phyloP scores from a whole-genome alignment of 2,113 vertebrate species.

The Psammodynastes pulverulentus region DNA sequence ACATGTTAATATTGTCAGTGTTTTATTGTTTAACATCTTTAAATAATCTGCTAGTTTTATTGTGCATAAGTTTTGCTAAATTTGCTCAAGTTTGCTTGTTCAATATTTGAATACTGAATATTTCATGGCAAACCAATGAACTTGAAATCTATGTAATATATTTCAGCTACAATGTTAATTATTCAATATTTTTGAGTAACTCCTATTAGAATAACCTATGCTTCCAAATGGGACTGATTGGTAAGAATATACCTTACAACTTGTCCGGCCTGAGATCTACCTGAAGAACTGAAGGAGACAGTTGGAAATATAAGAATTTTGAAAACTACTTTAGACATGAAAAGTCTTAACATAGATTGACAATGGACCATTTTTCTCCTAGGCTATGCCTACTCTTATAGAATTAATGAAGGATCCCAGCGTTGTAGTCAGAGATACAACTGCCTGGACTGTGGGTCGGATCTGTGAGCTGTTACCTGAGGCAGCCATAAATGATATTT shows the following conservation, averaged over 20 bases:
- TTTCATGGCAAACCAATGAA: neutral
- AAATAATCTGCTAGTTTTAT: neutral
- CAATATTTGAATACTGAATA: neutral
- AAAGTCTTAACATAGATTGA: rapidly evolving
- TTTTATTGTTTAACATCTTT: neutral
- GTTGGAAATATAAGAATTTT: neutral
- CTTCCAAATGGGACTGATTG: neutral
- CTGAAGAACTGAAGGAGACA: neutral
- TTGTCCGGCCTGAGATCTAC: neutral
- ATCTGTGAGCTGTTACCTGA: constrained; percentile 97
- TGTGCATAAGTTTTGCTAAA: neutral
- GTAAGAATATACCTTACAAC: neutral
- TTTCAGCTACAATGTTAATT: neutral
- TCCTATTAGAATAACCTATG: too few relatives aligned
- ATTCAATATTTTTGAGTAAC: neutral
- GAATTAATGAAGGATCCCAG: constrained; percentile 98
- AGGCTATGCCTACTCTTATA: constrained; percentile 96
- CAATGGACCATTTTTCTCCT: rapidly evolving
- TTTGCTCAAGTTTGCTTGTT: neutral
- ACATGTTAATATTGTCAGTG: neutral
- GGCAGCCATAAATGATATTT: constrained; percentile 93
- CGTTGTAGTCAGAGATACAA: constrained; percentile 95
- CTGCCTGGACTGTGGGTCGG: constrained; percentile 94
- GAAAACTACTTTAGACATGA: neutral
- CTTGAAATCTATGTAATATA: neutral